Percentiles rank a stretch among this genome's conserved stretches.
phyloP scores from a whole-genome alignment of 37 sponge, comb jelly and placozoan species.

The Sycon ciliatum region DNA sequence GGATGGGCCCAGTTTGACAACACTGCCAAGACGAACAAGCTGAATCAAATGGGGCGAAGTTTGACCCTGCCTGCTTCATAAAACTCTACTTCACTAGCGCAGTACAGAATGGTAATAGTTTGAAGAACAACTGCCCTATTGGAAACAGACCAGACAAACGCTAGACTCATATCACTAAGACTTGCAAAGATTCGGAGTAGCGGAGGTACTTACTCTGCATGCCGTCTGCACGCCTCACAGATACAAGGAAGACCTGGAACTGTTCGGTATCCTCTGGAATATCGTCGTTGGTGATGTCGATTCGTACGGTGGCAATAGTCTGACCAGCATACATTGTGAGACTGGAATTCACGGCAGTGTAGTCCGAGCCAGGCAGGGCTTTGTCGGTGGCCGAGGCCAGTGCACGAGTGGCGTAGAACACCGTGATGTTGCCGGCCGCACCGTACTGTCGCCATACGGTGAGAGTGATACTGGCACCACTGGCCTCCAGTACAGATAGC shows the following conservation, averaged over 20 bases:
- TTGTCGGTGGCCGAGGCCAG: neutral
- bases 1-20: neutral
- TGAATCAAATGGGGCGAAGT: too few species aligned
- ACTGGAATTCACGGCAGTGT: neutral
- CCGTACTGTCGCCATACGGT: conserved; percentile 58
- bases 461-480: conserved; percentile 18
- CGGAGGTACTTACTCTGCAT: neutral
- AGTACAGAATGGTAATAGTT: too few species aligned
- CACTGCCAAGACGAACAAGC: too few species aligned
- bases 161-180: too few species aligned
- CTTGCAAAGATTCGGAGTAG: too few species aligned
- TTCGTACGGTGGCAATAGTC: neutral
- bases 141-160: too few species aligned
- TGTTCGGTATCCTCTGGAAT: neutral
- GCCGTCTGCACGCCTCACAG: neutral
- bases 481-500: neutral
- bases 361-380: neutral
- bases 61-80: too few species aligned
- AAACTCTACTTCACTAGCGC: too few species aligned
- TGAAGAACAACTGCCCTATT: too few species aligned
- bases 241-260: neutral
- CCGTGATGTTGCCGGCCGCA: conserved; percentile 42
- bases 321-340: neutral
- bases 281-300: neutral
- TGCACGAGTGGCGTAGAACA: conserved; percentile 9